Evolutionary conservation across 2,797 vertebrate genomes (phyloP).

Genomic region (Myotis findleyi): DNA sequence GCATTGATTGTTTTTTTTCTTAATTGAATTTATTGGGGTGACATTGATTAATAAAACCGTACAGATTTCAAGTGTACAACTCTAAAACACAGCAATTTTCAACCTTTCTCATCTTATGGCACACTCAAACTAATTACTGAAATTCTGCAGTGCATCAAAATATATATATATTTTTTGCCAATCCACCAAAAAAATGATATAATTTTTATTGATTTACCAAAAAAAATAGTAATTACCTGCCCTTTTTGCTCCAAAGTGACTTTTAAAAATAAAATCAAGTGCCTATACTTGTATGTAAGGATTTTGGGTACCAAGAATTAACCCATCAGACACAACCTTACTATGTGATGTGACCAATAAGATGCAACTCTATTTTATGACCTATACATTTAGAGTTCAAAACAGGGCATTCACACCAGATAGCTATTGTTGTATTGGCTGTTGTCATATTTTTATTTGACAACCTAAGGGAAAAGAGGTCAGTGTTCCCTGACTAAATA

Average conservation of each 20-base stretch:
- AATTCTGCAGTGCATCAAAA: neutral
- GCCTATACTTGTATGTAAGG: neutral
- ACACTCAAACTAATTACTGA: neutral
- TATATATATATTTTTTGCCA: neutral
- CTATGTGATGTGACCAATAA: neutral
- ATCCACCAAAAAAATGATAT: neutral
- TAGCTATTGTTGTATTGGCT: neutral
- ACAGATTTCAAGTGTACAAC: neutral
- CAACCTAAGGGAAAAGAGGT: neutral
- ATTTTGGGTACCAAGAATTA: neutral
- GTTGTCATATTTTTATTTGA: neutral
- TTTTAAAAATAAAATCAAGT: neutral
- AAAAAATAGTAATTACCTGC: neutral
- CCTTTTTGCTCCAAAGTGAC: neutral
- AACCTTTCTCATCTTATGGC: neutral
- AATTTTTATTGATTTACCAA: neutral
- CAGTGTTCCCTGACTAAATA: neutral
- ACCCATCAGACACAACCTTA: neutral
- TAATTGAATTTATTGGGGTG: neutral
- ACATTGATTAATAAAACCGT: neutral
- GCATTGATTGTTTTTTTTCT: neutral
- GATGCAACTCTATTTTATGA: neutral
- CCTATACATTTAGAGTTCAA: neutral
- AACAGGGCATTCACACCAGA: neutral
- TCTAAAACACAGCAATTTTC: neutral